Evolutionary conservation across 1,140 invertebrate genomes (phyloP).

Genomic region (Nasonia vitripennis): DNA sequence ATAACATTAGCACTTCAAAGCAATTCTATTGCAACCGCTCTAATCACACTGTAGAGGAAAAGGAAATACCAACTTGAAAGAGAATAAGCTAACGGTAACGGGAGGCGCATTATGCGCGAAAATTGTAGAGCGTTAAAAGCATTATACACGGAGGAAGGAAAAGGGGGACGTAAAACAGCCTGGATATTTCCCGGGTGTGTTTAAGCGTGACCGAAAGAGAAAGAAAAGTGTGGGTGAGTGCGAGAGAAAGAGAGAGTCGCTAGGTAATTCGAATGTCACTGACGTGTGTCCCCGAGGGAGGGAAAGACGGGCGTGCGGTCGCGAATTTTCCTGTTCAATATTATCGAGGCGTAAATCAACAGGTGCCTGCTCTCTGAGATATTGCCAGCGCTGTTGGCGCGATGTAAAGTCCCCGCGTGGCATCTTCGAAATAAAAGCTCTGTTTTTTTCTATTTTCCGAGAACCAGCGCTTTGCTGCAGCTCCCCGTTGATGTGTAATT

Average conservation of each 20-base stretch:
- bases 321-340: slow-evolving; percentile 15
- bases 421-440: not conserved
- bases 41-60: not conserved
- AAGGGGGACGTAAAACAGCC: not conserved
- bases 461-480: not conserved
- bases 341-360: slow-evolving; percentile 40
- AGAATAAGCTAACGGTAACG: not conserved
- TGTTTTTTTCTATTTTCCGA: not conserved
- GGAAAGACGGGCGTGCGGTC: not conserved
- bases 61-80: not conserved
- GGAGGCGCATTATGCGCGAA: not conserved
- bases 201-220: not conserved
- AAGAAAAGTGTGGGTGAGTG: not conserved
- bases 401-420: slow-evolving; percentile 1
- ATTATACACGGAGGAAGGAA: not conserved
- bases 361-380: slow-evolving; percentile 21
- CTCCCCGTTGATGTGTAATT: too few relatives aligned
- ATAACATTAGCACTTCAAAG: not conserved
- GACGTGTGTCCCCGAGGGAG: not conserved
- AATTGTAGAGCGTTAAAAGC: not conserved
- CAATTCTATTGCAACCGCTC: not conserved
- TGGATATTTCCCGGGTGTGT: not conserved
- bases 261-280: not conserved
- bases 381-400: not conserved
- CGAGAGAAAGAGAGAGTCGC: not conserved